Conservation (phyloP, 2,888 invertebrate genomes). For the Stomorhina lunata region DNA sequence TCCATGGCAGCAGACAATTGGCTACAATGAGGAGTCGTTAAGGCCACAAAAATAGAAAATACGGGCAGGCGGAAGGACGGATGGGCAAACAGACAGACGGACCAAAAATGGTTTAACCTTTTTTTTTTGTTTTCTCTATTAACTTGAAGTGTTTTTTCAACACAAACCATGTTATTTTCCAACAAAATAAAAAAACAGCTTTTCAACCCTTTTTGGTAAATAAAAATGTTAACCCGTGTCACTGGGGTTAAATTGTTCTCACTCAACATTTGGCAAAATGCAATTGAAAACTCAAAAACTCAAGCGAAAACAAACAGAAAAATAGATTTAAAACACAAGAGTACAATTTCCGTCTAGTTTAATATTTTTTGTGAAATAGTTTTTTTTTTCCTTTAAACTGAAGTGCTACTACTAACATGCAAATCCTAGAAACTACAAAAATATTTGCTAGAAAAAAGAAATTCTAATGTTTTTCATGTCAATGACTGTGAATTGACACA, state of each 20-base stretch:
- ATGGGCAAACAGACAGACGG: too few species aligned
- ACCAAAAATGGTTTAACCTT: too few species aligned
- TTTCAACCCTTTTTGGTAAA: background rate
- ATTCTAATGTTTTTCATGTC: slow-evolving; percentile 21
- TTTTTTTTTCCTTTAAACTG: background rate
- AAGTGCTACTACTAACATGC: slow-evolving; percentile 27
- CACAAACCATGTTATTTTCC: background rate
- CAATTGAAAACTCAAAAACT: background rate
- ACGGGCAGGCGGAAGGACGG: slow-evolving; percentile 8
- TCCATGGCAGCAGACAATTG: slow-evolving; percentile 4
- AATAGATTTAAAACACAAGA: slow-evolving; percentile 21
- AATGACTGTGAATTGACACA: slow-evolving; percentile 61
- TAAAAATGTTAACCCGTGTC: background rate
- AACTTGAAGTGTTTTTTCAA: too few species aligned
- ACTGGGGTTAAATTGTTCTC: slow-evolving; percentile 3
- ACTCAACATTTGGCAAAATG: background rate
- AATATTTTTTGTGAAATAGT: background rate
- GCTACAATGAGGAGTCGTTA: background rate
- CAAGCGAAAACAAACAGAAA: background rate
- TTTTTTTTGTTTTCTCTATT: too few species aligned
- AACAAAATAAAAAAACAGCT: background rate
- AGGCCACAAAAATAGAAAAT: background rate
- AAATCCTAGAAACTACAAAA: slow-evolving; percentile 10
- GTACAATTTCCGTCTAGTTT: slow-evolving; percentile 24
- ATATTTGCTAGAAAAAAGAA: background rate